Evolutionary conservation across 1,140 invertebrate genomes (phyloP), one percentile per base, ranked within the genome.

Genomic region (Atta cephalotes): DNA sequence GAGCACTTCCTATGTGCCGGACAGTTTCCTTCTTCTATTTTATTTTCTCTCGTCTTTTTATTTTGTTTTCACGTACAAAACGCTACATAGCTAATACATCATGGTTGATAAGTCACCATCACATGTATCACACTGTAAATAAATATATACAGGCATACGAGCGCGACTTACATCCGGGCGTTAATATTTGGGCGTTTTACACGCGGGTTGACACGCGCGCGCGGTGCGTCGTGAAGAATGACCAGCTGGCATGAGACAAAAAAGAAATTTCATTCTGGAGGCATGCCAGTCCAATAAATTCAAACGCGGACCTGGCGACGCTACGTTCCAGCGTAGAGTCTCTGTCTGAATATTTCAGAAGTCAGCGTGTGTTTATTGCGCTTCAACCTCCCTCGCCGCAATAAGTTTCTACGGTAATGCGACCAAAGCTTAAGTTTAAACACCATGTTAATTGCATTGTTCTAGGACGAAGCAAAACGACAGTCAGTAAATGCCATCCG

Each of bases 161-260:
- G 28, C 16, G 68, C 28, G 68, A 66, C 63, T 51, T 82, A 66
- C 25, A 21, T 74, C 35, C 63, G 25, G 74, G 35, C 77, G 89
- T 90, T 90, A 90, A 90, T 90, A 90, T 90, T 91, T 88, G 89
- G 86, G 0, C 21, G 21, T 90, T 91, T 91, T 90, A 79, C 31
- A 63, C 25, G 80, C 39, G 82, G 72, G 86, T 79, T 88, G 89
- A 79, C 86, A 63, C 53, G 77, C 25, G 85, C 49, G 49, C 77
- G 35, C 39, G 6, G 45, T 51, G 31, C 35, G 3, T 53, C 72
- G 66, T 74, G 88, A 90, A 31, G 82, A 66, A 90, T 51, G 86
- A 88, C 65, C 70, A 58, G 25, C 28, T 25, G 71, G 70, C 51
- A 60, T 74, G 72, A 53, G 63, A 65, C 72, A 71, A 78, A 78